Evolutionary conservation across 1,140 invertebrate species (phyloP).

Genomic region (Asobara japonica): DNA sequence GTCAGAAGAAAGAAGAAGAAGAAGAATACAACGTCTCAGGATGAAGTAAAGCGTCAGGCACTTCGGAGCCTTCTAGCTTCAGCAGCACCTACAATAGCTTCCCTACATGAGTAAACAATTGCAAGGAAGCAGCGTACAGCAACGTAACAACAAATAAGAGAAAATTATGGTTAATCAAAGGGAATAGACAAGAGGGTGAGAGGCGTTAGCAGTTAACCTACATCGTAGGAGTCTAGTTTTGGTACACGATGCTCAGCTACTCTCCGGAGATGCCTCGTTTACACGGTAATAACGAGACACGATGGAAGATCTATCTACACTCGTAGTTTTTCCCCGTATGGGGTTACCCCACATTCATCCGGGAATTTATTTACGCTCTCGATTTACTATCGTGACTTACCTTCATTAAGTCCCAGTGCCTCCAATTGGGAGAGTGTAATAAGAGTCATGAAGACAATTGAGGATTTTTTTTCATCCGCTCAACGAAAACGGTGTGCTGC

Average conservation of each 20-base stretch:
- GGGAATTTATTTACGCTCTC: constrained; percentile 34
- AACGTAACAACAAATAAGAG: background rate
- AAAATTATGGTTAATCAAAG: background rate
- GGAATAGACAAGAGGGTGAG: background rate
- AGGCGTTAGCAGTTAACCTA: constrained; percentile 15
- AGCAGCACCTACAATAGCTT: too few species aligned
- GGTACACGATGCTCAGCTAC: background rate
- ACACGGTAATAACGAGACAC: constrained; percentile 37
- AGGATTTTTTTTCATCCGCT: too few species aligned
- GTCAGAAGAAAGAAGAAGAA: too few species aligned
- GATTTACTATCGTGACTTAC: constrained; percentile 41
- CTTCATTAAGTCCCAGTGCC: constrained; percentile 30
- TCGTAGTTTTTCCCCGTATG: constrained; percentile 25
- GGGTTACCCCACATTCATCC: constrained; percentile 34
- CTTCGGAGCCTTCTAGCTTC: too few species aligned
- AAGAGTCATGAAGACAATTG: constrained; percentile 12
- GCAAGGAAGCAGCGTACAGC: background rate
- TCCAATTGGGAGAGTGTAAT: constrained; percentile 9
- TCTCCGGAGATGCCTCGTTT: constrained; percentile 24
- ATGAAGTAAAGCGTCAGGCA: too few species aligned
- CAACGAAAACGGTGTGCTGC: too few species aligned
- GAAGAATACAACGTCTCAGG: too few species aligned
- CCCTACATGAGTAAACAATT: too few species aligned
- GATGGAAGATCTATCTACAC: constrained; percentile 32
- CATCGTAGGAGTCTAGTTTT: constrained; percentile 16